Base-by-base conservation (phyloP, 1,140 invertebrate species). In the Achroia grisella region DNA sequence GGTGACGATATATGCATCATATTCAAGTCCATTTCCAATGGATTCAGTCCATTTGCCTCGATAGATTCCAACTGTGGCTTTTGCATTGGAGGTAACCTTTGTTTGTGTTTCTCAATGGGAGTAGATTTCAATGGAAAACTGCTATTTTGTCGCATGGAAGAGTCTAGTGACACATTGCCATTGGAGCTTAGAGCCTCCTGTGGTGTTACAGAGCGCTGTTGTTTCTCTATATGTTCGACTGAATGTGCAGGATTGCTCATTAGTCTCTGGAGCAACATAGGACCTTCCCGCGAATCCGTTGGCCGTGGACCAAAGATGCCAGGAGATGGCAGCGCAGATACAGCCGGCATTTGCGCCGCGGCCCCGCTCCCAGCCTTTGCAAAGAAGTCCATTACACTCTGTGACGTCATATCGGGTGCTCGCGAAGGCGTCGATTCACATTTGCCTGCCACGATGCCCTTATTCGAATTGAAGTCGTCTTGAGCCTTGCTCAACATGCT, bases 401-500 rank as follows among this genome's bases (percentile, higher is more conserved):
- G 90, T 0, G 93, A 91, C 11, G 91, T 89, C 73, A 86, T 80
- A 35, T 87, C 84, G 0, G 81, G 76, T n/a, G 82, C 81, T 27
- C 81, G 65, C 1, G 74, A 61, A 30, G 65, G 63, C 30, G 71
- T 70, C 1, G 48, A 47, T 4, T 85, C 79, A 32, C 44, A 58
- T 48, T 80, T 80, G 32, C 61, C 75, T 0, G 56, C 52, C 17
- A 55, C 44, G 3, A 70, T 54, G 11, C 74, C 84, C 69, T 87
- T 88, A 50, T 88, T 89, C 4, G 85, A 87, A 76, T 92, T 93
- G 53, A 90, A 94, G 70, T 93, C 93, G 71, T 95, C 91, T 72
- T 96, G 94, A 3, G 95, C 95, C 82, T 94, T 95, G 47, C 91
- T 93, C n/a, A 97, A 84, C 92, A 97, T 93, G 67, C 92, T 92